A percentile compares a stretch with the other conserved stretches of the same genome.
Evolutionary conservation across 2,797 vertebrate species (phyloP).

Genomic region (Amblyopsis hoosieri): DNA sequence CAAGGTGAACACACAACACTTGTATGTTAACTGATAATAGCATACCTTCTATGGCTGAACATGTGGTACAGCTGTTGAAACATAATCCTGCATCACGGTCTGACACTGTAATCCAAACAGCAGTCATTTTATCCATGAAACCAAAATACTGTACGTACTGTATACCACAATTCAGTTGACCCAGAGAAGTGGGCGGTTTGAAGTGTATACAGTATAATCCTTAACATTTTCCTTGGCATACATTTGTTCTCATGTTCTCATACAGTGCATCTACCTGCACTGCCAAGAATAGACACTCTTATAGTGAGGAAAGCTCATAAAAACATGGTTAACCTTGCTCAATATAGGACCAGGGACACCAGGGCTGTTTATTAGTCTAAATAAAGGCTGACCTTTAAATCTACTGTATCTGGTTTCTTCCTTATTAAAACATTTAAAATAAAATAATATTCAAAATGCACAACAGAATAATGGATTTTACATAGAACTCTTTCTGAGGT

Average conservation of each 20-base stretch:
- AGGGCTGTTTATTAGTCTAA: conserved; percentile 39
- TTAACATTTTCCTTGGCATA: conserved; percentile 15
- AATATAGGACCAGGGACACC: conserved; percentile 37
- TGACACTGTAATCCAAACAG: too few relatives aligned
- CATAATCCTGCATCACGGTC: too few relatives aligned
- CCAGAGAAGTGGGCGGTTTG: background rate
- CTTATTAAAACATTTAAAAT: background rate
- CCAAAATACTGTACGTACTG: too few relatives aligned
- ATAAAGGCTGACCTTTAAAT: conserved; percentile 46
- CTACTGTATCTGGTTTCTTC: conserved; percentile 8
- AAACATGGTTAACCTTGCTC: conserved; percentile 28
- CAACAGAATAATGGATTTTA: background rate
- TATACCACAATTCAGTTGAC: too few relatives aligned
- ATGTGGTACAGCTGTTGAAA: background rate
- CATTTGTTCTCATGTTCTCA: conserved; percentile 7
- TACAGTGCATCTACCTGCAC: conserved; percentile 14
- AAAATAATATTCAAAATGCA: background rate
- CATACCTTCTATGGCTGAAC: background rate
- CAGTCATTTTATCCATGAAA: too few relatives aligned
- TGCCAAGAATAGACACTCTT: conserved; percentile 21
- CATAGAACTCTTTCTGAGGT: background rate
- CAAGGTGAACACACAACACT: conserved; percentile 6
- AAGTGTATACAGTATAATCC: background rate
- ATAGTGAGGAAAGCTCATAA: conserved; percentile 23
- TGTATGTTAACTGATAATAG: background rate